These are phyloP conservation scores for Ectemnius cavifrons DNA, from an alignment of 2,888 invertebrate species.

Conservation along the genomic window DNA sequence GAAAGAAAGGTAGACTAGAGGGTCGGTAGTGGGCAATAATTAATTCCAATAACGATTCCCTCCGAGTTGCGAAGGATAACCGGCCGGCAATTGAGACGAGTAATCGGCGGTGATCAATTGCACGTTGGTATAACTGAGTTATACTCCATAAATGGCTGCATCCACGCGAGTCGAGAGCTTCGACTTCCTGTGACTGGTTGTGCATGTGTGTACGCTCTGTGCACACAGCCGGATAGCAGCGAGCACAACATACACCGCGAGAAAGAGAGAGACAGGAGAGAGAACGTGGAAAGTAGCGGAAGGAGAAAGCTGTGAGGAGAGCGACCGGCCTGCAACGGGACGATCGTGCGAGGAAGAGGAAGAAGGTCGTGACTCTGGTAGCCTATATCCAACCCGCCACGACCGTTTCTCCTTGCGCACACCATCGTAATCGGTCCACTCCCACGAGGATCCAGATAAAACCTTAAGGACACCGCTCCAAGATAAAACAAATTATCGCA, in stretches of 20 bases:
- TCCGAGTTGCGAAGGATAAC: slow-evolving; percentile 4
- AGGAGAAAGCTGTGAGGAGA: slow-evolving; percentile 33
- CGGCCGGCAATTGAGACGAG: background rate
- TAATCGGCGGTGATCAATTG: slow-evolving; percentile 23
- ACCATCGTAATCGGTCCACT: background rate
- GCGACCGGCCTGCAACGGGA: slow-evolving; percentile 30
- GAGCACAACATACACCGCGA: background rate
- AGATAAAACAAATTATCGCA: no score
- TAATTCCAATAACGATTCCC: slow-evolving; percentile 2
- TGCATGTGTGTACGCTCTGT: no score
- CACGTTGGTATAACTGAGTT: slow-evolving; percentile 6
- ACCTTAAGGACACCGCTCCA: no score
- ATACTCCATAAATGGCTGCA: slow-evolving; percentile 33
- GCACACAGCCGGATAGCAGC: no score
- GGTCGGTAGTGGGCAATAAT: slow-evolving; percentile 10
- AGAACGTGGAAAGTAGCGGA: slow-evolving; percentile 28
- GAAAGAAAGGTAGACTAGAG: no score
- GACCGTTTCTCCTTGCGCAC: slow-evolving; percentile 59
- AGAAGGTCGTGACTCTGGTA: slow-evolving; percentile 75
- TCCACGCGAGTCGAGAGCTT: slow-evolving; percentile 26
- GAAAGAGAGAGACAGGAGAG: slow-evolving; percentile 60
- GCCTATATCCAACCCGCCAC: slow-evolving; percentile 72
- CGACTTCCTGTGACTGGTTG: slow-evolving; percentile 28
- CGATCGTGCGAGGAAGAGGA: slow-evolving; percentile 57
- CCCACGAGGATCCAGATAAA: slow-evolving; percentile 12